Base-by-base conservation (phyloP, 2,797 vertebrate genomes). In the Esox masquinongy region DNA sequence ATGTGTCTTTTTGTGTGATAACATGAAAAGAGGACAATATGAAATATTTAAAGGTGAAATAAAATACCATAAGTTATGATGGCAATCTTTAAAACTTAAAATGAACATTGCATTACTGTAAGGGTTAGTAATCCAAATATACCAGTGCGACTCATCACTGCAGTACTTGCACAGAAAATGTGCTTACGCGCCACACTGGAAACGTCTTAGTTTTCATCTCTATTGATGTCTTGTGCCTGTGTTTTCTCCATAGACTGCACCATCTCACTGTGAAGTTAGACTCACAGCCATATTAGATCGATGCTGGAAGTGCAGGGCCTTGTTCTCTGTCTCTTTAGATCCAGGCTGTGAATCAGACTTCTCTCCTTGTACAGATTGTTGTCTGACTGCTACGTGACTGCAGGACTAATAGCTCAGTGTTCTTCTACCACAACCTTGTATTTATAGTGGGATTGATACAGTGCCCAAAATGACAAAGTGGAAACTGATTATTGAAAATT, bases 291-390 rank as follows among this genome's bases (percentile, higher is more conserved):
- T 83, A 78, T 84, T 78, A 83, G 90, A 92, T 94, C 91, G 90
- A 94, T 93, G 92, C 84, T 89, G 76, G 81, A 87, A 75, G 85
- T 87, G 85, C 89, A 87, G 76, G 85, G 82, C 74, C 80, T 84
- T 86, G 53, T 91, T 91, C 89, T 87, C 74, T 73, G 80, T 88
- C 87, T 89, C 85, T 91, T 91, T 92, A 88, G 90, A 91, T 90
- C 88, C 66, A 53, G 68, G 80, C 82, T 83, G 89, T 90, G 82
- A 87, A 84, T 84, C 80, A 86, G 85, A 84, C 90, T 90, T 80
- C 86, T 84, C 82, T 91, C 88, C 89, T 90, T 86, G 84, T 90
- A 91, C 81, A 79, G 86, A 89, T 87, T 79, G 74, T 76, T 81
- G 87, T 84, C 88, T 87, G 89, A 90, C 90, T 77, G 26, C 70